These are phyloP conservation scores for Indicator indicator DNA, from an alignment of 2,113 vertebrate species.

Conservation along the genomic window DNA sequence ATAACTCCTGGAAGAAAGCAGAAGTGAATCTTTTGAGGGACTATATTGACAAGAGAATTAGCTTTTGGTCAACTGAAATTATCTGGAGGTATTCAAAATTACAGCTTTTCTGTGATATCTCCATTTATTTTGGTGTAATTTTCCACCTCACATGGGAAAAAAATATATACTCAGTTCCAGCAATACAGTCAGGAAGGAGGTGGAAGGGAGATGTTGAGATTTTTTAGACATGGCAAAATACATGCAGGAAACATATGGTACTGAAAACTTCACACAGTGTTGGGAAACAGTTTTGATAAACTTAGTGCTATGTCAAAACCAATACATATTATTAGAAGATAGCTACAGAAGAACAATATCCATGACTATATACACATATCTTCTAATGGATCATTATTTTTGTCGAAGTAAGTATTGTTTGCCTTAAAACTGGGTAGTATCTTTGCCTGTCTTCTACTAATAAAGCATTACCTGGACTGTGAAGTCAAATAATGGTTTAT, in stretches of 20 bases:
- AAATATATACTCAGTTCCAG: background rate
- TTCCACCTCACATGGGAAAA: background rate
- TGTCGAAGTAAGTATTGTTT: background rate
- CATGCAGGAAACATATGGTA: background rate
- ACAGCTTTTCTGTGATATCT: background rate
- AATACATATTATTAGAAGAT: background rate
- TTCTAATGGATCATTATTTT: background rate
- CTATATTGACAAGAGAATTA: background rate
- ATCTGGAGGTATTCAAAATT: background rate
- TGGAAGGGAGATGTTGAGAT: rapidly evolving
- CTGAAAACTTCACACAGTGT: background rate
- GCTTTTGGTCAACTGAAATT: background rate
- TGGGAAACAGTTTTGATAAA: background rate
- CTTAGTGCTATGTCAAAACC: background rate
- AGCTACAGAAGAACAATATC: background rate
- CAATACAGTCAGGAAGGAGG: background rate
- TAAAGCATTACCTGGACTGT: background rate
- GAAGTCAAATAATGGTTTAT: background rate
- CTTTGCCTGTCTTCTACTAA: background rate
- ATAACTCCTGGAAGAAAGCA: background rate
- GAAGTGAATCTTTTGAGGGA: background rate
- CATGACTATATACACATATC: background rate
- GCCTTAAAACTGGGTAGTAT: background rate
- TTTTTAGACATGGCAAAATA: background rate
- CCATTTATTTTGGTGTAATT: background rate